phyloP scores from a whole-genome alignment of 37 sponge, comb jelly and placozoan species.

The Geodia barretti region DNA sequence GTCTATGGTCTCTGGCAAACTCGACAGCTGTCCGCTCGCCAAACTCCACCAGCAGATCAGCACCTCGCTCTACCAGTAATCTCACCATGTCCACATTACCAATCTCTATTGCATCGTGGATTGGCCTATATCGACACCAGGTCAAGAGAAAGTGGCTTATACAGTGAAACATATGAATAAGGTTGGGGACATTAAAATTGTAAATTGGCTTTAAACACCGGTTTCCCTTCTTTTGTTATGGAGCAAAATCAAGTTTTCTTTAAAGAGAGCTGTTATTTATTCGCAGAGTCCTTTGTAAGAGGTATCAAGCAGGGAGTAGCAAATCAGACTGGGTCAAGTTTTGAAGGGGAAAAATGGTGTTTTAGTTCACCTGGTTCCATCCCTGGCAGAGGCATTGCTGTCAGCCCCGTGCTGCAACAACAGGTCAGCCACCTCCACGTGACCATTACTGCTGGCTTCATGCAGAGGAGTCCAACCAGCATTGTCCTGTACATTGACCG shows the following conservation, averaged over 20 bases:
- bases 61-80: constrained; percentile 62
- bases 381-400: constrained; percentile 61
- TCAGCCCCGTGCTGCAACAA: constrained; percentile 78
- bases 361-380: constrained; percentile 73
- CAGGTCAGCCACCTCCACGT: constrained; percentile 44
- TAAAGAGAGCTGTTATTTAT: too few species aligned
- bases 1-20: constrained; percentile 36
- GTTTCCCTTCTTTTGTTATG: too few species aligned
- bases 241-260: too few species aligned
- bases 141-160: too few species aligned
- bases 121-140: constrained; percentile 65
- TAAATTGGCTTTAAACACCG: too few species aligned
- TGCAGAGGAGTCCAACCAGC: constrained; percentile 93
- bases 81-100: constrained; percentile 63
- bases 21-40: constrained; percentile 72
- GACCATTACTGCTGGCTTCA: constrained; percentile 71
- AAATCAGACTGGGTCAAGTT: too few species aligned
- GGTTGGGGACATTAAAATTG: too few species aligned
- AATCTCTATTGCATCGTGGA: constrained; percentile 86
- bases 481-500: constrained; percentile 70
- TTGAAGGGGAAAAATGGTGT: too few species aligned
- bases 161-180: too few species aligned
- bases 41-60: constrained; percentile 65
- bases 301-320: too few species aligned
- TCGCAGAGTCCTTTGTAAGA: too few species aligned